Conservation (phyloP, 2,888 invertebrate genomes). For the Theretra japonica region DNA sequence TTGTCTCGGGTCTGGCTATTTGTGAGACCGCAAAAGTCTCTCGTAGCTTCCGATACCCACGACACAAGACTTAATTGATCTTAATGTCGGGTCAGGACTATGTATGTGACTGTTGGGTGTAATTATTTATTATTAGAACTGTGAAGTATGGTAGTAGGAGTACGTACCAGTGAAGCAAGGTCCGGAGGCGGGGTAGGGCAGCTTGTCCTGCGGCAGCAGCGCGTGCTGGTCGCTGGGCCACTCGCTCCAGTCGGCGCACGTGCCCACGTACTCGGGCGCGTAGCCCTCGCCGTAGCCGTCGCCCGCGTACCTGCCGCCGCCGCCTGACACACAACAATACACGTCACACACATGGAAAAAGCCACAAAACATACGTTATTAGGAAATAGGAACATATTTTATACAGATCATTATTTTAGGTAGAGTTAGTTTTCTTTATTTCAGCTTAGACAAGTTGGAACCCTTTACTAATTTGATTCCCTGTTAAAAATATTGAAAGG, state of each 20-base stretch:
- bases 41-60: too few species aligned
- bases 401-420: too few species aligned
- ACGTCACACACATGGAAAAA: not conserved
- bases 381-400: too few species aligned
- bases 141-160: not conserved
- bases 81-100: too few species aligned
- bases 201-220: conserved; percentile 80
- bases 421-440: not conserved
- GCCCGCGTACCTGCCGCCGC: conserved; percentile 75
- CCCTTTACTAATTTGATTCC: too few species aligned
- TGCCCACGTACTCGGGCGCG: conserved; percentile 77
- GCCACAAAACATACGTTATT: too few species aligned
- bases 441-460: not conserved
- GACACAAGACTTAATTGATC: too few species aligned
- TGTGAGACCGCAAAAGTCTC: too few species aligned
- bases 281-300: conserved; percentile 78
- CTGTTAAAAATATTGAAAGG: not conserved
- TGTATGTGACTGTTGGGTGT: too few species aligned
- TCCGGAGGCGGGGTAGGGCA: conserved; percentile 81
- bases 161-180: conserved; percentile 87
- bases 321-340: conserved; percentile 51
- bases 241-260: conserved; percentile 79
- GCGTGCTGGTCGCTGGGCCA: conserved; percentile 81
- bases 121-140: too few species aligned
- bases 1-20: too few species aligned